phyloP scores from a whole-genome alignment of 1,140 invertebrate genomes.

The Orchestia grillus region DNA sequence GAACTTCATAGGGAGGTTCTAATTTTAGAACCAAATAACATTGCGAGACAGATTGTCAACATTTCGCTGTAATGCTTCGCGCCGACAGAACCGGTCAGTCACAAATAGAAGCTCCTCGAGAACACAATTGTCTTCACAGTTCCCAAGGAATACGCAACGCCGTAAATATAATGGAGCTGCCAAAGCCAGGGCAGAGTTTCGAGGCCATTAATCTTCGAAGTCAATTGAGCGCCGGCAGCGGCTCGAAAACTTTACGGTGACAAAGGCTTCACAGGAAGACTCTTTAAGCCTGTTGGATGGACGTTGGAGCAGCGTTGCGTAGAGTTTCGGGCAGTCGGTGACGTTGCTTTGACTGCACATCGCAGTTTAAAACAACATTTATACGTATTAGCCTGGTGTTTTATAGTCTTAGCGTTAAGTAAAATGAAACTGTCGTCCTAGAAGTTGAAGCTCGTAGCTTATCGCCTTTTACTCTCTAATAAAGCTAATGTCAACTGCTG shows the following conservation, averaged over 20 bases:
- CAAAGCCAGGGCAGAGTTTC: not conserved
- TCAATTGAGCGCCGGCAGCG: not conserved
- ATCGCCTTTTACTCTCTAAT: not conserved
- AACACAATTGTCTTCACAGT: not conserved
- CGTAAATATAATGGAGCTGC: not conserved
- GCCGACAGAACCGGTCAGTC: not conserved
- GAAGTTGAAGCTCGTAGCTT: not conserved
- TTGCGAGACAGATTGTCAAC: not conserved
- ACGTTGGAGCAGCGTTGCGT: not conserved
- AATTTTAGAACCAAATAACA: not conserved
- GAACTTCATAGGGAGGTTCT: not conserved
- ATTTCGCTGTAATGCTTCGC: not conserved
- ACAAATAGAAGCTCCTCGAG: not conserved
- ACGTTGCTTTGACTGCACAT: not conserved
- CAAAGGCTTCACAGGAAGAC: not conserved
- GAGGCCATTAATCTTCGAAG: not conserved
- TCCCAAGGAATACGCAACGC: not conserved
- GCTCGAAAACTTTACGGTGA: not conserved
- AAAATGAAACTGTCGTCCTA: not conserved
- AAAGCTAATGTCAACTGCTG: not conserved
- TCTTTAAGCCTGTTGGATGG: not conserved
- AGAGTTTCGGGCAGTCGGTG: not conserved
- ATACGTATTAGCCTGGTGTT: not conserved
- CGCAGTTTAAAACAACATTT: not conserved
- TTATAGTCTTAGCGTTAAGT: not conserved